phyloP scores from a whole-genome alignment of 2,113 vertebrate species.

The Cricetomys ansorgei region DNA sequence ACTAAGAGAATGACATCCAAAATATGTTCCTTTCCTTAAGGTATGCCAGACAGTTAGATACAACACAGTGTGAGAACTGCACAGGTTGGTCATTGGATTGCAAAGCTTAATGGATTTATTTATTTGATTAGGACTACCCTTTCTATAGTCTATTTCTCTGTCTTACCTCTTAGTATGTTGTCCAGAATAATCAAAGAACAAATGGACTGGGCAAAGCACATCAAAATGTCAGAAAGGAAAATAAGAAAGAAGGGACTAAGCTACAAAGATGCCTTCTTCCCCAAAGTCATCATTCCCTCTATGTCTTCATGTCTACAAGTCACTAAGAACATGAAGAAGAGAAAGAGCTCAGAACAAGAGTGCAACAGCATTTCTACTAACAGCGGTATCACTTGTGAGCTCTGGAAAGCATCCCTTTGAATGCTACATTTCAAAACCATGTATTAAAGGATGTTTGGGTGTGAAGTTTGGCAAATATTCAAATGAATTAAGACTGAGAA shows the following conservation, averaged over 20 bases:
- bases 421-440: neutral
- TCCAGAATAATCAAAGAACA: neutral
- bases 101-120: neutral
- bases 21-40: neutral
- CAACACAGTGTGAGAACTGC: neutral
- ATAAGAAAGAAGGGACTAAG: neutral
- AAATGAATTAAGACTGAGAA: neutral
- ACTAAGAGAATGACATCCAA: neutral
- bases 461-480: slow-evolving; percentile 33
- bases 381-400: neutral
- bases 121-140: neutral
- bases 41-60: neutral
- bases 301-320: neutral
- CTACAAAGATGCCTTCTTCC: neutral
- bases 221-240: neutral
- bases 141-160: neutral
- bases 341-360: neutral
- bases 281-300: neutral
- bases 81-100: neutral
- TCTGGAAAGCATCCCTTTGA: neutral
- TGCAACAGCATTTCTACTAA: neutral
- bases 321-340: neutral
- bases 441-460: neutral
- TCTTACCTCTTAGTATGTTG: neutral
- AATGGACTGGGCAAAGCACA: neutral